Base-by-base conservation (phyloP, 2,113 vertebrate species). In the Pimephales promelas region DNA sequence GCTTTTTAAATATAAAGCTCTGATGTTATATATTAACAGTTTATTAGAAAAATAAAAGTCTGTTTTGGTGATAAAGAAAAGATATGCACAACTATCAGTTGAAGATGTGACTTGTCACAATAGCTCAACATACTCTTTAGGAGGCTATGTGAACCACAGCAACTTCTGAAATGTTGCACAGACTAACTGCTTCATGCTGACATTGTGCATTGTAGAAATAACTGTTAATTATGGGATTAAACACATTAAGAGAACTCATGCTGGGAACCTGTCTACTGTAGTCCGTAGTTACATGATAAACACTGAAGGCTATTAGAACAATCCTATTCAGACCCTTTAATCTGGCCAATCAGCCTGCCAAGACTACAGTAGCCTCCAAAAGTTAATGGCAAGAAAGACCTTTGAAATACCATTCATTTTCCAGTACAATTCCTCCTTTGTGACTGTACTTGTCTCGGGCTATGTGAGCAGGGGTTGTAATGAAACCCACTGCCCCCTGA, bases 241-340 rank as follows among this genome's bases (percentile, higher is more conserved):
- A 82, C 81, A 22, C 66, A 76, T 0, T n/a, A 78, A 88, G 82
- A 88, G 88, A 83, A 66, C 86, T 24, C 9, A 85, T 83, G 82
- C 84, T 86, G 73, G 79, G 79, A 73, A 1, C 64, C 56, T 79
- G 87, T 87, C 88, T 87, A 20, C 43, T 80, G 54, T 24, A 85
- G 77, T 71, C 85, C 70, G 61, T 82, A 31, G 86, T 78, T 87
- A 85, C 82, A 66, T 86, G 90, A 90, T 92, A 88, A 90, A 83
- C 85, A 89, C 82, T 89, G 81, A 85, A 70, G 68, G 80, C 78
- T 57, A 91, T 93, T 92, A 91, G 86, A 90, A 34, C 14, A 24
- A 87, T 79, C 66, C 57, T 74, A 66, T 61, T 56, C 64, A 18
- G 16, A 16, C 54, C 26, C 68, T 80, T 77, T 54, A 74, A 79